Conservation (phyloP, 2,888 invertebrate species). For the Pteria penguin region DNA sequence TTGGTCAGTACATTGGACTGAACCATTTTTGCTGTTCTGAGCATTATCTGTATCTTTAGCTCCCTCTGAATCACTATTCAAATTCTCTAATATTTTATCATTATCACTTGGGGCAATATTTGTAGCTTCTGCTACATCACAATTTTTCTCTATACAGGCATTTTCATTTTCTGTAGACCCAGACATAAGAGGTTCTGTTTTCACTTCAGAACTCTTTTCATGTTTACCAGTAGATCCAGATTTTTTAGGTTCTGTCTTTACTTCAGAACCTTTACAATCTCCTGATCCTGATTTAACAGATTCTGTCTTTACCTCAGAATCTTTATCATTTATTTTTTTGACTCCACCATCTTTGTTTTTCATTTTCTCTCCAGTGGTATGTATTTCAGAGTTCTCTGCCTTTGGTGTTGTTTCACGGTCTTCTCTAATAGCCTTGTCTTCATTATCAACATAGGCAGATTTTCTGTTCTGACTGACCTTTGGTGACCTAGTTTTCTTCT, state of each 20-base stretch:
- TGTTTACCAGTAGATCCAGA: not conserved
- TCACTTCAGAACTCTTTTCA: not conserved
- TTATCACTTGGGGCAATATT: not conserved
- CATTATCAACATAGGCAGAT: slow-evolving; percentile 30
- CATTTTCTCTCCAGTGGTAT: slow-evolving; percentile 24
- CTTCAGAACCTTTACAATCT: not conserved
- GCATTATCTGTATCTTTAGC: too few species aligned
- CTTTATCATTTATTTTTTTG: not conserved
- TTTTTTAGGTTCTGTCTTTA: not conserved
- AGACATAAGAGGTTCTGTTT: too few species aligned
- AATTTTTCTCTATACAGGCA: too few species aligned
- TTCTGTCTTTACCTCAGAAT: not conserved
- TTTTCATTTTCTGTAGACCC: too few species aligned
- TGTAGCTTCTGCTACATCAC: too few species aligned
- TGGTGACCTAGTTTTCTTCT: slow-evolving; percentile 1
- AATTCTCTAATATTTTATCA: not conserved
- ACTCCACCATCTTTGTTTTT: not conserved
- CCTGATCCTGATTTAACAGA: not conserved
- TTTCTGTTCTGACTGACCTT: not conserved
- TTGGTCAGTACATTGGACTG: too few species aligned
- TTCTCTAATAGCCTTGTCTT: slow-evolving; percentile 26
- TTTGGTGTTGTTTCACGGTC: not conserved
- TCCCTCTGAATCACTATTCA: too few species aligned
- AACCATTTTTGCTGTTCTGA: not conserved
- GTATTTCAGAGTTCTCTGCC: slow-evolving; percentile 17